A percentile compares a stretch with the other conserved stretches of the same genome.
These are phyloP conservation scores for Candoia aspera DNA, from an alignment of 2,113 vertebrate species.

Conservation along the genomic window DNA sequence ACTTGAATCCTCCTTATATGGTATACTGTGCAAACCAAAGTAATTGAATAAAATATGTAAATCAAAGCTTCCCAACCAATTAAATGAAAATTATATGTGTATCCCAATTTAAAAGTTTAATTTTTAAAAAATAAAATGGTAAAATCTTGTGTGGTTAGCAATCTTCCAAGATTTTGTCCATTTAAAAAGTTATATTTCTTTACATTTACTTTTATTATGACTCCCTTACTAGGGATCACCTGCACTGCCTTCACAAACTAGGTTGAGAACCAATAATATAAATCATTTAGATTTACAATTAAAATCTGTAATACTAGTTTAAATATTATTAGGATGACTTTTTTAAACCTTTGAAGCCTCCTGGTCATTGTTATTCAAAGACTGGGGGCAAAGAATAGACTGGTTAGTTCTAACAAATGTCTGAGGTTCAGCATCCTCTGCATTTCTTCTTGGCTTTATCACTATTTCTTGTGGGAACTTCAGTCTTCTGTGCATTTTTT, in stretches of 20 bases:
- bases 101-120: not conserved
- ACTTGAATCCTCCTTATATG: not conserved
- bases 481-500: not conserved
- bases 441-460: not conserved
- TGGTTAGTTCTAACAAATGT: not conserved
- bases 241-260: no score
- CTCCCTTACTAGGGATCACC: no score
- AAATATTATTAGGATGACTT: not conserved
- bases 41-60: not conserved
- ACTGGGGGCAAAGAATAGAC: not conserved
- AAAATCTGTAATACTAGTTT: not conserved
- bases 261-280: not conserved
- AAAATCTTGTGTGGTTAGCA: not conserved
- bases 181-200: not conserved
- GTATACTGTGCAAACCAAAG: not conserved
- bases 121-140: not conserved
- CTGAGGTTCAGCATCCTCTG: not conserved
- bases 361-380: not conserved
- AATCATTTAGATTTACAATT: not conserved
- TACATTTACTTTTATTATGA: no score
- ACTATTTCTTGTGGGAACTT: not conserved
- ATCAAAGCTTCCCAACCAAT: not conserved
- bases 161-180: not conserved
- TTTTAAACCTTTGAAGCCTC: not conserved
- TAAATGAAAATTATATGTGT: not conserved